Evolutionary conservation across 2,888 invertebrate species (phyloP).

Genomic region (Tethea ocularis): DNA sequence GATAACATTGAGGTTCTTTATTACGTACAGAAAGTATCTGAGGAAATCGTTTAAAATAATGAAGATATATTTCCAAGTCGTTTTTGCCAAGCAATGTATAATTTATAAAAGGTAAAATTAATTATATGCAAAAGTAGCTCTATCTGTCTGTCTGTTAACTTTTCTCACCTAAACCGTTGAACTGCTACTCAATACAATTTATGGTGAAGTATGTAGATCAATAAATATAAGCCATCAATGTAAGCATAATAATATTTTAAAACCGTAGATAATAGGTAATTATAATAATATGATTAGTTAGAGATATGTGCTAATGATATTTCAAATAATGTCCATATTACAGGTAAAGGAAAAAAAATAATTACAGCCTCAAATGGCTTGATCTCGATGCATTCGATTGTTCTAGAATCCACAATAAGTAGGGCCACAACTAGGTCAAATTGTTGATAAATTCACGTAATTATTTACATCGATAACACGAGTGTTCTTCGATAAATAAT

Average conservation of each 20-base stretch:
- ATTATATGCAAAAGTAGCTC: constrained; percentile 25
- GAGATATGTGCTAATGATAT: background rate
- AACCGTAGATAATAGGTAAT: too few species aligned
- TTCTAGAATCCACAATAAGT: constrained; percentile 37
- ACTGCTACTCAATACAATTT: too few species aligned
- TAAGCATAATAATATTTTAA: too few species aligned
- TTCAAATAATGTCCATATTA: constrained; percentile 13
- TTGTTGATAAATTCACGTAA: constrained; percentile 16
- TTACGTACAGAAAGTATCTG: background rate
- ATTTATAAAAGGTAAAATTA: constrained; percentile 22
- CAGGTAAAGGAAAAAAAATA: constrained; percentile 26
- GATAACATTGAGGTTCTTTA: background rate
- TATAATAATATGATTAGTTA: too few species aligned
- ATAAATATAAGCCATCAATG: too few species aligned
- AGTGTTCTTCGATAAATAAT: constrained; percentile 9
- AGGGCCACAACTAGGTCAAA: constrained; percentile 20
- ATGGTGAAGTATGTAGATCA: too few species aligned
- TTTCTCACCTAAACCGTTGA: too few species aligned
- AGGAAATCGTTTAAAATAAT: background rate
- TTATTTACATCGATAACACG: constrained; percentile 11
- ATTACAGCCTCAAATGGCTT: constrained; percentile 25
- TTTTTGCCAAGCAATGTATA: background rate
- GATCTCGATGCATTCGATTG: constrained; percentile 42
- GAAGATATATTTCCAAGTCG: background rate
- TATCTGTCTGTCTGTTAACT: too few species aligned